Base-by-base conservation (phyloP, 2,888 invertebrate species). In the Patella depressa region DNA sequence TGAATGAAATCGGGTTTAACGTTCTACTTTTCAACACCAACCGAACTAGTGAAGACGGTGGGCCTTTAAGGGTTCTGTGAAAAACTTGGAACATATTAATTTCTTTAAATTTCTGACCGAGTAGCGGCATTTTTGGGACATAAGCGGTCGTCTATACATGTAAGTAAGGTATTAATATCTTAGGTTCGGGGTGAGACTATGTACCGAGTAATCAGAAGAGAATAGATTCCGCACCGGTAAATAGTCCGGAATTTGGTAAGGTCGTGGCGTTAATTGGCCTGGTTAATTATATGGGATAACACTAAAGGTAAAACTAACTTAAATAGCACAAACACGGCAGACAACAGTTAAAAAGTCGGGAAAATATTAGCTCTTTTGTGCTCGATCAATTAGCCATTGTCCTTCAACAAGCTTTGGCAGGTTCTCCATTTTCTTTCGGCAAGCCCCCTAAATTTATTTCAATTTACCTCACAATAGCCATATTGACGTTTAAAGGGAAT, bases 351-450 rank as follows among this genome's bases (percentile, higher is more conserved):
- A 65, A 65, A 65, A 65, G 65, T 19, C 65, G 65, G 65, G 65
- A 65, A 65, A 24, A 65, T 65, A 24, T 65, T 65, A 65, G 24
- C 65, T 65, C 65, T 65, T 24, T 65, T 65, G 65, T 65, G 24
- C 65, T 24, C 19, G 65, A 65, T 65, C 65, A 65, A 65, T 65
- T 65, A 65, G 65, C 19, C 19, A 65, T 65, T 65, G 65, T 65
- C 19, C 24, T 65, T 65, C 24, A 65, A 65, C 65, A 65, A 65
- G 19, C 65, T 11, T 19, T 65, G 65, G 65, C 19, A 12, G 65
- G 19, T 9, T 19, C 14, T 12, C 19, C 65, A 65, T 19, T 65
- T 65, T 65, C 12, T 65, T 24, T 65, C 19, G 65, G 24, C 65
- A 24, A 65, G 45, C 65, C 24, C 65, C 19, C 19, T 24, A 11